phyloP scores from a whole-genome alignment of 2,888 invertebrate species.

The Sycophila texana region DNA sequence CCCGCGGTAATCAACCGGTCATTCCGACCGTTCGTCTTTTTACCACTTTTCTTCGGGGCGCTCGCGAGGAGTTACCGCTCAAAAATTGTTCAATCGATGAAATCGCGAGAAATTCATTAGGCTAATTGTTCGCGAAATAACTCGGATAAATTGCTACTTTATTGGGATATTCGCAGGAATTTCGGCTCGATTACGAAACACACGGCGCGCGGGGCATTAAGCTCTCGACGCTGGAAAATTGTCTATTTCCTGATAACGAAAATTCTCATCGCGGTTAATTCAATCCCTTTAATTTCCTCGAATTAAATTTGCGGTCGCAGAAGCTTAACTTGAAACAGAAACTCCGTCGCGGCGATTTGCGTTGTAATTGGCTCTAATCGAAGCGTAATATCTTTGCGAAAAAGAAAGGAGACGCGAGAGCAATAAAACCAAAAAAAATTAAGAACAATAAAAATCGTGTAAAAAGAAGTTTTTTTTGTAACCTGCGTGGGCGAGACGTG shows the following conservation, averaged over 20 bases:
- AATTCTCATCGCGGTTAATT: slow-evolving; percentile 72
- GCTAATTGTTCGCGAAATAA: slow-evolving; percentile 11
- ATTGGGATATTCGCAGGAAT: slow-evolving; percentile 59
- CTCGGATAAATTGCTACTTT: slow-evolving; percentile 63
- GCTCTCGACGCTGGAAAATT: slow-evolving; percentile 71
- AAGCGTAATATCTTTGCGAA: background rate
- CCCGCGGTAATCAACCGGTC: slow-evolving; percentile 57
- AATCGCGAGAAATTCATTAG: slow-evolving; percentile 8
- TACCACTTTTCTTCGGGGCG: slow-evolving; percentile 38
- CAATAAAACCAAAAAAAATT: slow-evolving; percentile 3
- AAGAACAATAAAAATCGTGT: slow-evolving; percentile 4
- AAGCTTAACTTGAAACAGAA: slow-evolving; percentile 58
- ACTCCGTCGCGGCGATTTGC: background rate
- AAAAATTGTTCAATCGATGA: slow-evolving; percentile 14
- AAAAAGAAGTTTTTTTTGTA: slow-evolving; percentile 21
- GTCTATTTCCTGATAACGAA: slow-evolving; percentile 74
- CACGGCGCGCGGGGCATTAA: slow-evolving; percentile 56
- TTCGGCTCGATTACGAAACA: slow-evolving; percentile 64
- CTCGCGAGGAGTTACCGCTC: slow-evolving; percentile 30
- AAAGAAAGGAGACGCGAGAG: background rate
- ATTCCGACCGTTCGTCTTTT: slow-evolving; percentile 36
- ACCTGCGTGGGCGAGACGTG: background rate
- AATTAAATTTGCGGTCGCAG: slow-evolving; percentile 66
- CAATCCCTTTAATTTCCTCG: slow-evolving; percentile 72
- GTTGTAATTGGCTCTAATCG: background rate